Evolutionary conservation across 2,113 vertebrate genomes (phyloP), one percentile per base, ranked within the genome.

Genomic region (Heterotilapia buettikoferi): DNA sequence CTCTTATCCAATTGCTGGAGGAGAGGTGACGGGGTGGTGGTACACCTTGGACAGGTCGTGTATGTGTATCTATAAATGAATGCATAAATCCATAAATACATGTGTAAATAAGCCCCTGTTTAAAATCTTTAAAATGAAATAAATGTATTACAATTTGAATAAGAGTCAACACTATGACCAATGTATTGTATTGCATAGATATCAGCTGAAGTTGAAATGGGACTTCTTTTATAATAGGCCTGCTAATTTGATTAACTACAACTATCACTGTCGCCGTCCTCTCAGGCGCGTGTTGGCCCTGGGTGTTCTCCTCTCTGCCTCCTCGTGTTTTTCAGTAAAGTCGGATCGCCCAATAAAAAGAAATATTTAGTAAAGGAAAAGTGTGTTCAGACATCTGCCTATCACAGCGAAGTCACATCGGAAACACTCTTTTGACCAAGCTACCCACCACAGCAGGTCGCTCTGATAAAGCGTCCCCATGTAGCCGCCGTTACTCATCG

Each of bases 61-160:
- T 63, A 36, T 11, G 18, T 36, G 59, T 63, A 6, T 61, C 14
- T 61, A 31, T 18, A 9, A 31, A 61, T 61, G 8, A 18, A 31
- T 0, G 57, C 0, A 19, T 63, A 33, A 10, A 33, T 56, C 0
- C 10, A 56, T n/a, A 53, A 21, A 54, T 59, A 1, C 24, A 59
- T 19, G 5, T 63, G 16, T 33, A 63, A 63, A 63, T 33, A 63
- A 63, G 29, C 0, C 9, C 16, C 29, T 4, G 59, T 33, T 33
- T 63, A 63, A 63, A 63, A 33, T 33, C 29, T 63, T 63, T 63
- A 2, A 63, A 33, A 63, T 63, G 59, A 19, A 33, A 59, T 29
- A 59, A 59, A 1, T 59, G 56, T 59, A 3, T 59, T 31, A 59
- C 26, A 59, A 59, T 3, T 59, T 31, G 14, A 59, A 59, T 59